Base-by-base conservation (phyloP, 2,888 invertebrate species). In the Petrolisthes cinctipes region DNA sequence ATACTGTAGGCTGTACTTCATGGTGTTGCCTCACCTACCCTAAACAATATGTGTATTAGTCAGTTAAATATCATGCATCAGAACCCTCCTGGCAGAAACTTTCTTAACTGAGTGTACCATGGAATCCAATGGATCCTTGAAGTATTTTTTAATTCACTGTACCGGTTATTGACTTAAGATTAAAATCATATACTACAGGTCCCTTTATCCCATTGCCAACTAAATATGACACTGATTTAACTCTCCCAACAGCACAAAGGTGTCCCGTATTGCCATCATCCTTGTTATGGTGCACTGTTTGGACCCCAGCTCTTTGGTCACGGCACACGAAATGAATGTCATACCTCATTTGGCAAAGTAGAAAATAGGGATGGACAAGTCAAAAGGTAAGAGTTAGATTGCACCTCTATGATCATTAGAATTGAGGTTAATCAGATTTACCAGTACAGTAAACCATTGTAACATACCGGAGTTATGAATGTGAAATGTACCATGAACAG, bases 301-400 rank as follows among this genome's bases (percentile, higher is more conserved):
- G 97, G 97, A 53, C 96, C 96, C 0, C 95, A 96, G 92, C 93
- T 97, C 23, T 96, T 96, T 93, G 97, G 97, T 0, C 96, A 97
- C 93, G 97, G 97, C 14, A 96, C 96, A 20, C 94, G 96, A 92
- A 3, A 96, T 23, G 96, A 96, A 93, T 96, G 96, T 89, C 96
- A 96, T 92, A 96, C 96, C 91, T 96, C 95, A 93, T 96, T 96
- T 93, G 96, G 96, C 2, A 95, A 92, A 92, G 92, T 92, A 86
- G 93, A 94, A 91, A 95, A 95, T 91, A 94, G 94, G 91, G 90
- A 87, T 76, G 90, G 86, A 23, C 89, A 89, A 73, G 87, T 89
- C n/a, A 89, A 89, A 51, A 89, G 89, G 90, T 89, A 23, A 57
- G 80, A 14, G 37, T 37, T 37, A 1, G 37, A 37, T 37, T 37